phyloP scores from a whole-genome alignment of 1,140 invertebrate genomes.

The Diploscapter pachys region DNA sequence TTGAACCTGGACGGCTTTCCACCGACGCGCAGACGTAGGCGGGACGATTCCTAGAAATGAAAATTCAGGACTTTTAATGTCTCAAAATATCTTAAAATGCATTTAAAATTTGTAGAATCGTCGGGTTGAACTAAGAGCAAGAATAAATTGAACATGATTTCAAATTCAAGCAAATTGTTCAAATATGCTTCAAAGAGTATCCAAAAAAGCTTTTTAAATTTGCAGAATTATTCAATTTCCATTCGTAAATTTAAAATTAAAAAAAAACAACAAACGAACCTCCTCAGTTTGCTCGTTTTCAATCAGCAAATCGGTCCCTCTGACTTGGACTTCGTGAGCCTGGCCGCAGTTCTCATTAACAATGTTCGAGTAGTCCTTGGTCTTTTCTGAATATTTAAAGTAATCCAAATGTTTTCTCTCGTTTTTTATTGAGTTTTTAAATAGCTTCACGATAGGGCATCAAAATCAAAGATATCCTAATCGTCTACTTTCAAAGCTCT shows the following conservation, averaged over 20 bases:
- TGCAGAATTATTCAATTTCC: too few species aligned
- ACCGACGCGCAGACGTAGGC: constrained; percentile 24
- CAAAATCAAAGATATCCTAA: too few species aligned
- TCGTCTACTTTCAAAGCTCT: too few species aligned
- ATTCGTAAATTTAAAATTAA: neutral
- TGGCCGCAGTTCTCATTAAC: constrained; percentile 40
- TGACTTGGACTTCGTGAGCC: constrained; percentile 17
- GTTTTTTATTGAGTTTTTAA: too few species aligned
- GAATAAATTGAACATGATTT: too few species aligned
- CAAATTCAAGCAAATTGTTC: too few species aligned
- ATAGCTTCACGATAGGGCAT: too few species aligned
- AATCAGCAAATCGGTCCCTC: constrained; percentile 23
- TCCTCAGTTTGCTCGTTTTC: constrained; percentile 36
- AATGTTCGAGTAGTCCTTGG: constrained; percentile 36
- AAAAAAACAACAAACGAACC: neutral
- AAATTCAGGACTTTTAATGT: too few species aligned
- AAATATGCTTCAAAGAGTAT: constrained; percentile 12
- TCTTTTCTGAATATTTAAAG: constrained; percentile 5
- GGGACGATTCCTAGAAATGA: constrained; percentile 6
- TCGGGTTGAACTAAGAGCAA: too few species aligned
- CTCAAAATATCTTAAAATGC: too few species aligned
- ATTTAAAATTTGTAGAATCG: too few species aligned
- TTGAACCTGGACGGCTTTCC: constrained; percentile 31
- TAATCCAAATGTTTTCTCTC: too few species aligned
- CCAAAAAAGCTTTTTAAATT: constrained; percentile 1